Base-by-base conservation (phyloP, 2,888 invertebrate genomes). In the Congeria kusceri region DNA sequence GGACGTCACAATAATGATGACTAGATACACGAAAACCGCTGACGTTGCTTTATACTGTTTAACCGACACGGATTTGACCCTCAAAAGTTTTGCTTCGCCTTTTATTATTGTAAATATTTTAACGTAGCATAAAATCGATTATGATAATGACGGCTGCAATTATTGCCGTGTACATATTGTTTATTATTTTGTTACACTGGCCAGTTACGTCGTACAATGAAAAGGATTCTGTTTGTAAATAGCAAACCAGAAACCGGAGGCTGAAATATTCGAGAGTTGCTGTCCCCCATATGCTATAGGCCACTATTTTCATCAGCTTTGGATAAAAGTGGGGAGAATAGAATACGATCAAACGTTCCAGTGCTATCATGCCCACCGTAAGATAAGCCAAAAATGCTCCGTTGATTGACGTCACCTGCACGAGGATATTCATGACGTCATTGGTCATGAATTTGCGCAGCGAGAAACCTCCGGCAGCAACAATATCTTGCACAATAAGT, bases 361-460 rank as follows among this genome's bases (percentile, higher is more conserved):
- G 63, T 25, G 77, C 67, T 71, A 77, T 77, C 13, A 71, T 44
- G 0, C 77, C 77, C 15, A 77, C 61, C 0, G 76, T 77, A 3
- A 70, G 44, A 13, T 56, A 67, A 9, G 77, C 70, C 20, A 77
- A 27, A 57, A 62, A 67, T 7, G 46, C 28, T 5, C 47, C 71
- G n/a, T 57, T 46, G 5, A 67, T 47, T 0, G 71, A 71, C 7
- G 67, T 5, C 3, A 71, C 67, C 27, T 77, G 77, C 3, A 71
- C 39, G 13, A 77, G 58, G 28, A 71, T 77, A 23, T 77, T 77
- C 7, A 57, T n/a, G 0, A 49, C 49, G 9, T 62, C 32, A 27
- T 71, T 47, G 3, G 32, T 58, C 18, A 77, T 46, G 39, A 67
- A 71, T 63, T 67, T 66, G 27, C 77, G 57, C 27, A 71, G 9